Base-by-base conservation (phyloP, 2,113 vertebrate genomes). In the Anseranas semipalmata region DNA sequence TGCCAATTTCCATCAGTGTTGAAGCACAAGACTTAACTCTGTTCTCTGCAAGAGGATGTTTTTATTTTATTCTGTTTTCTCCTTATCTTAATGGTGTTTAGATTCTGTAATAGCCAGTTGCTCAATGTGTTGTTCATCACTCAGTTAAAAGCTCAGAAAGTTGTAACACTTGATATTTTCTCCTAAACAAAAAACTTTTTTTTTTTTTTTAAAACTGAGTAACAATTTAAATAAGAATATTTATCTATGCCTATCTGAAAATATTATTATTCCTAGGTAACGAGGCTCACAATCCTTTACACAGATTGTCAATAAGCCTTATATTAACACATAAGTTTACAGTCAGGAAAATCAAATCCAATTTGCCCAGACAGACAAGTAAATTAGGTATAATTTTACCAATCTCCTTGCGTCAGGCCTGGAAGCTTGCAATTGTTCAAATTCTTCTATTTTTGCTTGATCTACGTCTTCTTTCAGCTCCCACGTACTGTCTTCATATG, bases 401-500 rank as follows among this genome's bases (percentile, higher is more conserved):
- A 98, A 58, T 97, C 98, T 98, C 95, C 99, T 98, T 9, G 98
- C 98, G 96, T 99, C 99, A 97, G 99, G 98, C 96, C 98, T 98
- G 65, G 94, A 98, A 98, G 99, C 98, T 98, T 99, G 99, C 97
- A 99, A 97, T 95, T 99, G 99, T 98, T 99, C 99, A 98, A 99
- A 99, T 98, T 99, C 99, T 97, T 99, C 99, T 96, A 99, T 99
- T 98, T 99, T 99, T 97, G 97, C 98, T 98, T 99, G 99, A 97
- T 99, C 99, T 77, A 99, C 99, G 56, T 99, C 99, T 95, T 99
- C 99, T 97, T 99, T 99, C 89, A 99, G 98, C 97, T 99, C 99
- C 99, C 99, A 99, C 46, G 99, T 99, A 98, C 99, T 99, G 97
- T 99, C 99, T 98, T 99, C 99, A 74, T 99, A 99, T 15, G 99